These are phyloP conservation scores for Opisthocomus hoazin DNA, from an alignment of 2,113 vertebrate species.

Conservation along the genomic window DNA sequence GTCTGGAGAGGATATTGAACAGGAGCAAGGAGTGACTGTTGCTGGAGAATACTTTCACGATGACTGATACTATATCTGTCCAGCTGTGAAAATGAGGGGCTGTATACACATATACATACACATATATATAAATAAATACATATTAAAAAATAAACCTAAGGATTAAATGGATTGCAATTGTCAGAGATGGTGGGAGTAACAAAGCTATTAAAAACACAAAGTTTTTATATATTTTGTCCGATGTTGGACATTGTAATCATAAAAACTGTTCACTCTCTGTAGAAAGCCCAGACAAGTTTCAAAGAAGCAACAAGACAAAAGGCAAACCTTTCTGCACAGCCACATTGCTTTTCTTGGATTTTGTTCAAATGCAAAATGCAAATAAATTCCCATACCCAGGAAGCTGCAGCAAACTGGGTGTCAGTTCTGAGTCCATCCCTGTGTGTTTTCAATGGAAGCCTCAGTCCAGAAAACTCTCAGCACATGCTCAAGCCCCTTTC, in stretches of 20 bases:
- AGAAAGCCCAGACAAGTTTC: neutral
- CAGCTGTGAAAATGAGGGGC: neutral
- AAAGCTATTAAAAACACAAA: neutral
- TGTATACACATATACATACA: neutral
- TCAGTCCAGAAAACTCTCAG: neutral
- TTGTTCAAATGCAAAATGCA: neutral
- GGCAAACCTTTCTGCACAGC: neutral
- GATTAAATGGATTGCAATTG: neutral
- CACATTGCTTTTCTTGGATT: constrained; percentile 1
- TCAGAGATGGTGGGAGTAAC: neutral
- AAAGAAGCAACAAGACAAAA: neutral
- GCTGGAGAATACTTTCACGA: neutral
- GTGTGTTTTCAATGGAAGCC: neutral
- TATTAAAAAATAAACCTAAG: neutral
- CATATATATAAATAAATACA: neutral
- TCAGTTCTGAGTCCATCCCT: neutral
- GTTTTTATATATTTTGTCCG: neutral
- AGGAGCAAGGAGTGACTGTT: neutral
- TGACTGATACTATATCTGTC: neutral
- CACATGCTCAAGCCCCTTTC: neutral
- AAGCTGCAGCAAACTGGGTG: neutral
- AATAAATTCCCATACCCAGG: neutral
- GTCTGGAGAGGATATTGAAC: neutral
- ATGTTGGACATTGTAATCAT: neutral
- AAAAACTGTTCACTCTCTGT: neutral